Base-by-base conservation (phyloP, 1,140 invertebrate species). In the Rhagoletis pomonella region DNA sequence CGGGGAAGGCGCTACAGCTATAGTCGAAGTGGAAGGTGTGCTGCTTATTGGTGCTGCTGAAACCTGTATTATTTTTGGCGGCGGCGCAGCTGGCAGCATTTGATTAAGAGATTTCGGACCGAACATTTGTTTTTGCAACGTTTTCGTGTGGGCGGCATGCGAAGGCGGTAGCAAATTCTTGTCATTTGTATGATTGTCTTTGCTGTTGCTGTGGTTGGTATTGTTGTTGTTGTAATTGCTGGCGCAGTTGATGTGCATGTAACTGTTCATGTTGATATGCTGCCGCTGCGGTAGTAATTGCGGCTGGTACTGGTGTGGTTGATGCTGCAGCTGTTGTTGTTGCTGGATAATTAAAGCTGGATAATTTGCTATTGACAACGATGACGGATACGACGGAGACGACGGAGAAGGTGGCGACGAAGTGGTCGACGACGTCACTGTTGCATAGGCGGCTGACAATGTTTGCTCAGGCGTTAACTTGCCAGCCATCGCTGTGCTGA, bases 61-160 rank as follows among this genome's bases (percentile, higher is more conserved):
- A 29, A 50, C 29, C 5, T 86, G 86, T 84, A 67, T 44, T 86
- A 42, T 87, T 86, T 50, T 67, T 84, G 86, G 39, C 85, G 87
- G 29, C 86, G 87, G 44, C 81, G 73, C 50, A 73, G 17, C 67
- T 39, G 87, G 14, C 19, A 7, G 29, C 7, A 29, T n/a, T 44
- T 59, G 59, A 85, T 65, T 69, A 62, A 84, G 77, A 85, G 47
- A 87, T 85, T 84, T 87, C 67, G 86, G 69, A 58, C 67, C 58
- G 67, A 89, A 88, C 87, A 89, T 87, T 89, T 88, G 87, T 64
- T 89, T 89, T 55, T 87, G 86, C 55, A 88, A 29, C 42, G 87
- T 88, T 84, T 89, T 89, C n/a, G 86, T 65, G 87, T 88, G 59
- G 84, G 55, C 65, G 44, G 87, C 86, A 85, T 87, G 81, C 42